Evolutionary conservation across 2,797 vertebrate species (phyloP).

Genomic region (Muraenolepis orangiensis): DNA sequence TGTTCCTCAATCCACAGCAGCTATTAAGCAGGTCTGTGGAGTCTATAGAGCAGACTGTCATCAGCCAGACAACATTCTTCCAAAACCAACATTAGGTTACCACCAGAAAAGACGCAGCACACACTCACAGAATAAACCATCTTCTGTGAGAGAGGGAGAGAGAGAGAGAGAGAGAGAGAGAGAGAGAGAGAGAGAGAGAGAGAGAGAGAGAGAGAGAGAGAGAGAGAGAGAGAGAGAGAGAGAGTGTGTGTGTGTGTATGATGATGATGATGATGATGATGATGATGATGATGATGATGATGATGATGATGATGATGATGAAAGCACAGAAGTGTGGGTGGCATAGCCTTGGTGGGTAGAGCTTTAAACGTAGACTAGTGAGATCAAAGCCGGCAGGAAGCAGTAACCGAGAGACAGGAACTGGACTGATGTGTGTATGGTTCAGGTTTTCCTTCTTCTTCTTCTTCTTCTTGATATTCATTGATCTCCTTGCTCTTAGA

Average conservation of each 20-base stretch:
- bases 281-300: background rate
- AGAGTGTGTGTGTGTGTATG: background rate
- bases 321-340: constrained; percentile 53
- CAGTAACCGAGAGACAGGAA: constrained; percentile 32
- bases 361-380: constrained; percentile 46
- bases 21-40: background rate
- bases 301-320: constrained; percentile 40
- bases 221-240: too few species aligned
- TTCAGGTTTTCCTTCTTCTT: background rate
- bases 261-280: too few species aligned
- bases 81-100: background rate
- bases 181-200: too few species aligned
- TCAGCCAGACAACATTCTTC: background rate
- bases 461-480: background rate
- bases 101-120: too few species aligned
- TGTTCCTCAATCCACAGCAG: background rate
- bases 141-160: too few species aligned
- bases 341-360: constrained; percentile 50
- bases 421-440: constrained; percentile 41
- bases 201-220: too few species aligned
- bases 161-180: too few species aligned
- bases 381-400: constrained; percentile 51
- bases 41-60: background rate
- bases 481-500: background rate
- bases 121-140: background rate